Percentiles rank a stretch among this genome's conserved stretches.
phyloP scores from a whole-genome alignment of 2,888 invertebrate genomes.

The Clivina fossor region DNA sequence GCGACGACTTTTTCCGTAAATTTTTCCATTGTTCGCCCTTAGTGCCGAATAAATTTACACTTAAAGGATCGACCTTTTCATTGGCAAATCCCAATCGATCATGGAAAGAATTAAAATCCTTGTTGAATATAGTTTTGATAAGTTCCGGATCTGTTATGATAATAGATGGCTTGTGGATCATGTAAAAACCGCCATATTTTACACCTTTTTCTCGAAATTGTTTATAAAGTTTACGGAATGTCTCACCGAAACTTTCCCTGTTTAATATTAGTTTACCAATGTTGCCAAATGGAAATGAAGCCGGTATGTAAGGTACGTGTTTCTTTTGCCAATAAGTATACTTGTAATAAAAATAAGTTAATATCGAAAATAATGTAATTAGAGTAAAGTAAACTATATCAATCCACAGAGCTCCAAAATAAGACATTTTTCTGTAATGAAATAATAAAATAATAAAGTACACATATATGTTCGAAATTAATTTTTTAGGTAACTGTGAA shows the following conservation, averaged over 20 bases:
- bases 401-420: too few species aligned
- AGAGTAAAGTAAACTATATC: too few species aligned
- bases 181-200: conserved; percentile 40
- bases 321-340: conserved; percentile 38
- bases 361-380: too few species aligned
- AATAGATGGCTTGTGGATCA: conserved; percentile 36
- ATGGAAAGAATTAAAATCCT: conserved; percentile 63
- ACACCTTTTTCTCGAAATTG: conserved; percentile 37
- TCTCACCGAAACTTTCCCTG: conserved; percentile 29
- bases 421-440: too few species aligned
- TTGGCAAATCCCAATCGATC: conserved; percentile 63
- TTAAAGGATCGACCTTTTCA: conserved; percentile 59
- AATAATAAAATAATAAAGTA: too few species aligned
- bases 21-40: conserved; percentile 62
- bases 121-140: conserved; percentile 55
- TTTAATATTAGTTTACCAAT: conserved; percentile 16
- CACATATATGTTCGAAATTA: too few species aligned
- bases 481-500: too few species aligned
- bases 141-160: conserved; percentile 42
- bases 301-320: conserved; percentile 36
- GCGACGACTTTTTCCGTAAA: conserved; percentile 61
- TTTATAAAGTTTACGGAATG: conserved; percentile 34
- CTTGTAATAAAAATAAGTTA: conserved; percentile 4
- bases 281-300: conserved; percentile 44
- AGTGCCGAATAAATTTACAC: conserved; percentile 59